Conservation (phyloP, 1,140 invertebrate species). For the Marisa cornuarietis region DNA sequence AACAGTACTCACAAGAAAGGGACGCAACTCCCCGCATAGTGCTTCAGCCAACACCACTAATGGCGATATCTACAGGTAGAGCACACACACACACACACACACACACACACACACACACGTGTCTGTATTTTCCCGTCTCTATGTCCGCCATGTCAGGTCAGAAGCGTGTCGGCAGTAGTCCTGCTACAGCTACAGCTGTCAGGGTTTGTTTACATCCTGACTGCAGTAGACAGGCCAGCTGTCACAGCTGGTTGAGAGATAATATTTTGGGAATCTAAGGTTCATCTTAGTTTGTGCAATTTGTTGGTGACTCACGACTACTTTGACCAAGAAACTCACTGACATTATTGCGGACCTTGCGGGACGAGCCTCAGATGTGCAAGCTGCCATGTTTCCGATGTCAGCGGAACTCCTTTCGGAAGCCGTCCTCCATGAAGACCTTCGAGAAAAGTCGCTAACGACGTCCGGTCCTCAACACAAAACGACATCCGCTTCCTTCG, state of each 20-base stretch:
- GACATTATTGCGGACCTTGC: too few species aligned
- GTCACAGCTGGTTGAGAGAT: background rate
- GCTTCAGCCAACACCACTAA: background rate
- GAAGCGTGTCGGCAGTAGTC: too few species aligned
- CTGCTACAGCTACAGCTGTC: background rate
- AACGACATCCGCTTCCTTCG: background rate
- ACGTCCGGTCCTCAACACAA: background rate
- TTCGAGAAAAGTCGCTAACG: background rate
- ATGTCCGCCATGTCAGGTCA: background rate
- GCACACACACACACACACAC: too few species aligned
- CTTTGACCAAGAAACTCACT: too few species aligned
- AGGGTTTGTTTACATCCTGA: background rate
- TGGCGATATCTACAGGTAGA: background rate
- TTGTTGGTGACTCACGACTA: too few species aligned
- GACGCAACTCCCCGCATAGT: background rate
- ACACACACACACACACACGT: too few species aligned
- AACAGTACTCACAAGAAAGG: slow-evolving; percentile 5
- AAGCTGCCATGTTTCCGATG: too few species aligned
- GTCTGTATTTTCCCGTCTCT: background rate
- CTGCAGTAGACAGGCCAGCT: background rate
- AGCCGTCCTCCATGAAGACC: too few species aligned
- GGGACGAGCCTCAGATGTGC: too few species aligned
- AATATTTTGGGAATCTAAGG: background rate
- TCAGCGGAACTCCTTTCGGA: too few species aligned
- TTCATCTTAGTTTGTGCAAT: background rate